phyloP scores from a whole-genome alignment of 2,888 invertebrate genomes.

The Hypercompe scribonia region DNA sequence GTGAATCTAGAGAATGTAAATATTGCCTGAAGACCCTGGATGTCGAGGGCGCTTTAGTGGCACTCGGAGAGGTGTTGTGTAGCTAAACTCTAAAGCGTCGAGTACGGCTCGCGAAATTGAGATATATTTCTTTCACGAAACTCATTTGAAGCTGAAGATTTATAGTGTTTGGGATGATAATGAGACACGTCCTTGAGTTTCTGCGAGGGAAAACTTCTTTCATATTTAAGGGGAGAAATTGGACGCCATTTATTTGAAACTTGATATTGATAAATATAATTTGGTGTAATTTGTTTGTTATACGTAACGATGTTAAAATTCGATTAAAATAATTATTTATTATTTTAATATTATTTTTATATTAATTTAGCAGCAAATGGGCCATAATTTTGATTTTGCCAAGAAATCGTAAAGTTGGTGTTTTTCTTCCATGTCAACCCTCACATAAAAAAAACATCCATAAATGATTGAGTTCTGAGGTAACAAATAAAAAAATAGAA shows the following conservation, averaged over 20 bases:
- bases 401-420: no score
- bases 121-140: background rate
- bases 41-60: background rate
- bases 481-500: no score
- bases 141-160: background rate
- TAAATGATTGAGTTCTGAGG: background rate
- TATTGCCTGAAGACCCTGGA: background rate
- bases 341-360: no score
- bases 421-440: no score
- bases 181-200: background rate
- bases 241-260: background rate
- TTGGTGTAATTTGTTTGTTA: background rate
- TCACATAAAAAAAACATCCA: background rate
- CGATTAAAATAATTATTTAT: no score
- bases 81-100: background rate
- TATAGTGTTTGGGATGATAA: background rate
- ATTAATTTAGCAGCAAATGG: no score
- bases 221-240: background rate
- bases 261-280: background rate
- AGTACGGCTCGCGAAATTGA: background rate
- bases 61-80: background rate
- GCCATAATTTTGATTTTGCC: no score
- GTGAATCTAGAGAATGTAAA: slow-evolving; percentile 1
- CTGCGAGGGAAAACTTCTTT: background rate
- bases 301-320: no score